phyloP scores from a whole-genome alignment of 2,888 invertebrate genomes.

The Nomada goodeniana region DNA sequence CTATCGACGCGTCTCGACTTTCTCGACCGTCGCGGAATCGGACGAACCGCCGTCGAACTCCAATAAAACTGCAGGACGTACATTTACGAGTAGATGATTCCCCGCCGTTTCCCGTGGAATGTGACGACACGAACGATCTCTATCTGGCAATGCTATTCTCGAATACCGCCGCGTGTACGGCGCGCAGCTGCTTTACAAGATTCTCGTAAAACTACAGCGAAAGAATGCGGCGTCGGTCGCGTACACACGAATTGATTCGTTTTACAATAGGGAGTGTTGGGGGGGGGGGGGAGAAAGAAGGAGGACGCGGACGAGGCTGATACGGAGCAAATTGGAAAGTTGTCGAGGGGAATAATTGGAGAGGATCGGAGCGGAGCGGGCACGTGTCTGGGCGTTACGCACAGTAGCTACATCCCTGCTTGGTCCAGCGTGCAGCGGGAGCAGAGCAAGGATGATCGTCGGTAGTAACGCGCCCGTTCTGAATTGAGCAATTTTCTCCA shows the following conservation, averaged over 20 bases:
- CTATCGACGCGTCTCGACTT: neutral
- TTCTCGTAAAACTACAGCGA: neutral
- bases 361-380: neutral
- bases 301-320: neutral
- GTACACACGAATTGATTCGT: neutral
- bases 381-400: constrained; percentile 31
- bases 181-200: too few species aligned
- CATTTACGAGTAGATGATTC: neutral
- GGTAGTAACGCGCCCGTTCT: constrained; percentile 46
- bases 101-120: neutral
- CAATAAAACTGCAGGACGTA: neutral
- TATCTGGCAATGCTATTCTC: neutral
- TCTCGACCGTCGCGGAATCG: neutral
- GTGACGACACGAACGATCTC: neutral
- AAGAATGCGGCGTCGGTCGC: neutral
- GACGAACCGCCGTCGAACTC: too few species aligned
- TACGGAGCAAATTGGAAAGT: neutral
- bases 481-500: constrained; percentile 73
- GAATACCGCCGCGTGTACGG: neutral
- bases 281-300: too few species aligned
- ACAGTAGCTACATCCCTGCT: constrained; percentile 52
- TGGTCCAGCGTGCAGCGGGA: constrained; percentile 27
- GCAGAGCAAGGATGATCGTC: constrained; percentile 50
- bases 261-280: neutral
- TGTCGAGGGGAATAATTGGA: neutral